phyloP scores from a whole-genome alignment of 2,888 invertebrate genomes.

The Ceraclea dissimilis region DNA sequence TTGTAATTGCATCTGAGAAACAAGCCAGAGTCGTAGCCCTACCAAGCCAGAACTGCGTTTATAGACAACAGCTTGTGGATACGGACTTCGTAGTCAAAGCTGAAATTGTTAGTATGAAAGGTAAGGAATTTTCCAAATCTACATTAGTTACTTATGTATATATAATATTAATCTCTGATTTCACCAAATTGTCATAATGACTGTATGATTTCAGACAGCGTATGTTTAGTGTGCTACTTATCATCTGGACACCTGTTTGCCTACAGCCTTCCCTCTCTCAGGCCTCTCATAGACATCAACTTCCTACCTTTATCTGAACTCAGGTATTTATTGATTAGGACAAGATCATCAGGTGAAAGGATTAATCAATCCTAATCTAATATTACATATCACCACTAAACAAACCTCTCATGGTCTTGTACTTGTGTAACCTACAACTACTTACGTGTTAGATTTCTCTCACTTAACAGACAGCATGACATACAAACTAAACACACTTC shows the following conservation, averaged over 20 bases:
- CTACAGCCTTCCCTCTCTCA: constrained; percentile 92
- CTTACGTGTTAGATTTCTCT: neutral
- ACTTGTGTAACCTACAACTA: no score
- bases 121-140: constrained; percentile 42
- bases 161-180: no score
- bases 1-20: constrained; percentile 90
- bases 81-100: constrained; percentile 91
- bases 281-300: constrained; percentile 86
- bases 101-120: constrained; percentile 86
- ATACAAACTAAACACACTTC: neutral
- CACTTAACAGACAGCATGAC: neutral
- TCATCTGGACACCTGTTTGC: constrained; percentile 91
- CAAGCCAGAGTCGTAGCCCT: constrained; percentile 90
- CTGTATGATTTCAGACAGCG: constrained; percentile 64
- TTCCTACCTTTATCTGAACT: constrained; percentile 91
- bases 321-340: constrained; percentile 61
- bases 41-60: constrained; percentile 92
- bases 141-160: neutral
- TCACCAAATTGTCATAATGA: no score
- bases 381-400: neutral
- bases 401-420: neutral
- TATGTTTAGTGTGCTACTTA: constrained; percentile 88
- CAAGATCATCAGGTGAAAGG: neutral
- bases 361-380: neutral
- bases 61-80: constrained; percentile 87